These are phyloP conservation scores for Aphaenogaster rudis DNA, from an alignment of 1,140 invertebrate species.

Conservation along the genomic window DNA sequence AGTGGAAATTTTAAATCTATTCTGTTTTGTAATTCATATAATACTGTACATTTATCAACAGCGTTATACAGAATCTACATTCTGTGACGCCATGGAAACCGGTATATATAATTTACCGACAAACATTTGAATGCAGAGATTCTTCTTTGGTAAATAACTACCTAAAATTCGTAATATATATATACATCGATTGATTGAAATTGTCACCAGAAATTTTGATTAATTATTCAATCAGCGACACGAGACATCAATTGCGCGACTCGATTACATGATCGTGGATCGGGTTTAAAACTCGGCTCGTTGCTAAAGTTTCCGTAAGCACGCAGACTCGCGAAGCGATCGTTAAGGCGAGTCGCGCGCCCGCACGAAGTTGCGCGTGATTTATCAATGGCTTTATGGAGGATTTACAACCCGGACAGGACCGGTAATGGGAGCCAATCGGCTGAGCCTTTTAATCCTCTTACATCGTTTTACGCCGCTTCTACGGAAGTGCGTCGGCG, in stretches of 20 bases:
- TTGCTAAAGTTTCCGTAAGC: slow-evolving; percentile 62
- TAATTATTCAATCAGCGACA: slow-evolving; percentile 24
- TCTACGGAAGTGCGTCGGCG: slow-evolving; percentile 59
- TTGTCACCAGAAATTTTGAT: slow-evolving; percentile 4
- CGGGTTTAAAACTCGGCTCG: neutral
- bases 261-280: slow-evolving; percentile 14
- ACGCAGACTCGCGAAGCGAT: slow-evolving; percentile 45
- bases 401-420: slow-evolving; percentile 72
- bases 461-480: slow-evolving; percentile 73
- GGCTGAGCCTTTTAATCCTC: slow-evolving; percentile 73
- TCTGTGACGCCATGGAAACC: neutral
- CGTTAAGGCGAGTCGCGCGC: slow-evolving; percentile 69
- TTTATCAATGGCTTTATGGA: slow-evolving; percentile 73
- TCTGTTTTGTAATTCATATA: neutral
- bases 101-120: neutral
- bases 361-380: slow-evolving; percentile 53
- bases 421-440: slow-evolving; percentile 73
- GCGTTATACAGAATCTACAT: neutral
- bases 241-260: neutral
- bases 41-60: neutral
- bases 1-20: neutral
- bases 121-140: neutral
- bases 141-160: neutral
- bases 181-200: neutral
- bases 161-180: neutral